Percentiles rank a stretch among this genome's conserved stretches.
Evolutionary conservation across 2,797 vertebrate species (phyloP).

Genomic region (Rhinichthys osculus): DNA sequence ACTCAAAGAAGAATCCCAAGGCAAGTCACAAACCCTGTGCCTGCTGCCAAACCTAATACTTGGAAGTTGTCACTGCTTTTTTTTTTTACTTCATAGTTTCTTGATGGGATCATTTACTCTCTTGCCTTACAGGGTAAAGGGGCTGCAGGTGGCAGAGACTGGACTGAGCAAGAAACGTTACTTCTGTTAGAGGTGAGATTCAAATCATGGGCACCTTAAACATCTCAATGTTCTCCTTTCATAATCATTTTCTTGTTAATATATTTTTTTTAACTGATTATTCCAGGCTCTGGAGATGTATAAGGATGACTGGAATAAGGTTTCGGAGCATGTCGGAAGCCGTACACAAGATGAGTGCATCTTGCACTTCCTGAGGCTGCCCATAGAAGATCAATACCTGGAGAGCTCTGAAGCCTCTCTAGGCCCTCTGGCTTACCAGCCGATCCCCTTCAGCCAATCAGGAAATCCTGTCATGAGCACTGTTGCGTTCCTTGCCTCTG

Average conservation of each 20-base stretch:
- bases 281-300: slow-evolving; percentile 94
- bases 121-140: slow-evolving; percentile 82
- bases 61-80: neutral
- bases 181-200: slow-evolving; percentile 89
- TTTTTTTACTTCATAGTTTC: neutral
- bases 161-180: slow-evolving; percentile 97
- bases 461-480: slow-evolving; percentile 99
- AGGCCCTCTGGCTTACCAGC: slow-evolving; percentile 94
- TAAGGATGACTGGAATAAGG: slow-evolving; percentile 99
- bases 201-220: too few relatives aligned
- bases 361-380: slow-evolving; percentile 92
- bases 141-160: slow-evolving; percentile 87
- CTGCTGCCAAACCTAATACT: neutral
- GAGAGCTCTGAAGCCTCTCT: slow-evolving; percentile 90
- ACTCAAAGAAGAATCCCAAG: slow-evolving; percentile 92
- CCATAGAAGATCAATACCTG: slow-evolving; percentile 95
- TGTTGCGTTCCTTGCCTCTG: slow-evolving; percentile 94
- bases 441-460: slow-evolving; percentile 96
- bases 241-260: neutral
- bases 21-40: slow-evolving; percentile 53
- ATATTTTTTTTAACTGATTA: neutral
- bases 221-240: neutral
- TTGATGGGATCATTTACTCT: neutral
- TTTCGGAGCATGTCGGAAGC: slow-evolving; percentile 95
- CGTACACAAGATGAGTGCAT: slow-evolving; percentile 98